Evolutionary conservation across 1,140 invertebrate species (phyloP), one percentile per base, ranked within the genome.

Genomic region (Anadara kagoshimensis): DNA sequence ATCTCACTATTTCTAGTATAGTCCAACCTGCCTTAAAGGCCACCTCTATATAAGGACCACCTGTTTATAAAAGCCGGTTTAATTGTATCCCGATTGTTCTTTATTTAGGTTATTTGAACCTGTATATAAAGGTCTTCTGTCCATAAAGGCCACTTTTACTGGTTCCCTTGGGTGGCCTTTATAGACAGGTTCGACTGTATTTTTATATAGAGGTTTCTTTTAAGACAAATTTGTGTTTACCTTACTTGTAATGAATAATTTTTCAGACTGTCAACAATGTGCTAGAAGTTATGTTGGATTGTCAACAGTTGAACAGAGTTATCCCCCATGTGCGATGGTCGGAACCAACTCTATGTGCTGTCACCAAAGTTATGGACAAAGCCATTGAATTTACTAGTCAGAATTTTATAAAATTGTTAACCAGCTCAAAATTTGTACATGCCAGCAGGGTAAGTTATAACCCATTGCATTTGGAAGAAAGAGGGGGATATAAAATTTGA

Each of bases 301-400:
- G 81, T 56, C 72, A 79, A 44, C 78, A 77, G 20, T 41, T 85
- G 63, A 80, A 73, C 36, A 64, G 71, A n/a, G 81, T 70, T 36
- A 73, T 81, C 16, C 82, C 81, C 10, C 66, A 71, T 5, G 57
- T 85, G 1, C 83, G 80, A 54, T 84, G 82, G 82, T 71, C 78
- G 22, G 84, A 84, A 57, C 76, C 78, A 1, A 68, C 82, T n/a
- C 76, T 85, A 56, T 74, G 74, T 18, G 69, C 77, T 54, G 73
- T 82, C 5, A 80, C 77, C 7, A 71, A 71, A 29, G 59, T 85
- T 5, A 82, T 79, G 76, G 81, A 84, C 53, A 59, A 74, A 43
- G 76, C 81, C 20, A 83, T 83, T 22, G 79, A 84, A 56, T 85
- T 75, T 64, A 80, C 78, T 10, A 80, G 79, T 53, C 56, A 78